Conservation (phyloP, 2,113 vertebrate genomes). For the Oncorhynchus clarkii region DNA sequence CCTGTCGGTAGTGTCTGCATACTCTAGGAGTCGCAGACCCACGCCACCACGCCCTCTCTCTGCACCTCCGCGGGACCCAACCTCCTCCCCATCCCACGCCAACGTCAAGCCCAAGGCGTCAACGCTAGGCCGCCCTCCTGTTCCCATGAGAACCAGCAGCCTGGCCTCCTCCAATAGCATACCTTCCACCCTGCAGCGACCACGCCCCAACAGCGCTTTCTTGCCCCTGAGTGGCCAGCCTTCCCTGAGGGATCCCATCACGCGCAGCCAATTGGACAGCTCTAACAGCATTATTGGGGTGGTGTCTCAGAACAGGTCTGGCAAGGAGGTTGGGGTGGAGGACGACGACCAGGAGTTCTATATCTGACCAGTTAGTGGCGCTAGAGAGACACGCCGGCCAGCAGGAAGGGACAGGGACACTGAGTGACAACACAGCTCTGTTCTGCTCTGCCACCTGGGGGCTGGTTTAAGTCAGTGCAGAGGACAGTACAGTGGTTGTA, state of each 20-base stretch:
- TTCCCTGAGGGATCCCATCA: no score
- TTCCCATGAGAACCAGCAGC: conserved; percentile 17
- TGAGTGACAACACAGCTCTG: background rate
- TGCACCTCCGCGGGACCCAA: conserved; percentile 38
- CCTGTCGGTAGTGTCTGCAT: conserved; percentile 86
- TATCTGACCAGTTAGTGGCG: conserved; percentile 66
- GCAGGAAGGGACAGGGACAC: background rate
- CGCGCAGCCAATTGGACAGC: conserved; percentile 44
- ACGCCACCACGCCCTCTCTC: conserved; percentile 56
- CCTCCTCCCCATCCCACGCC: background rate
- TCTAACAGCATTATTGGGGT: conserved; percentile 41
- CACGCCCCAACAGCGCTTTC: conserved; percentile 7
- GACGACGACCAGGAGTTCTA: conserved; percentile 81
- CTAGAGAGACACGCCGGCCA: background rate
- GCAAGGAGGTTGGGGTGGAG: background rate
- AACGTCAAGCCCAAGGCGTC: no score
- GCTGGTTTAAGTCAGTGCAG: conserved; percentile 17
- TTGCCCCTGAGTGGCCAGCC: conserved; percentile 16
- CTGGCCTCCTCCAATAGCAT: conserved; percentile 1
- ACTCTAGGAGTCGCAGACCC: conserved; percentile 63
- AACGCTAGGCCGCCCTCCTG: conserved; percentile 40
- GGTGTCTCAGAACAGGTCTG: background rate
- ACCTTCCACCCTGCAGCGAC: conserved; percentile 6
- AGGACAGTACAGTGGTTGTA: no score
- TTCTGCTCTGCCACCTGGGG: conserved; percentile 39